Percentiles rank a stretch among this genome's conserved stretches.
Evolutionary conservation across 2,113 vertebrate species (phyloP).

Genomic region (Podarcis raffonei): DNA sequence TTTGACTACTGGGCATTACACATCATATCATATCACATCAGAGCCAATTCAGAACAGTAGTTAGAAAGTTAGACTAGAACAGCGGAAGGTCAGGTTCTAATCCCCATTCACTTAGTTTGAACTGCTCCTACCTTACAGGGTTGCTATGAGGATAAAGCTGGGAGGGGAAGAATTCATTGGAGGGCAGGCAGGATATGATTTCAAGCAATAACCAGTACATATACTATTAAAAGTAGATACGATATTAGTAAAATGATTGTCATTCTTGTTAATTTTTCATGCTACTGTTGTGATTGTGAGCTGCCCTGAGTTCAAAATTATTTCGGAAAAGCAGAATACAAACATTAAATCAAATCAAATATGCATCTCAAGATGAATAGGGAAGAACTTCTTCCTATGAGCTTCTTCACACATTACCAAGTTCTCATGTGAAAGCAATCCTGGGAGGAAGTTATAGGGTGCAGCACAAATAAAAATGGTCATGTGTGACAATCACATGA

Average conservation of each 20-base stretch:
- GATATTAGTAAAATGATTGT: too few species aligned
- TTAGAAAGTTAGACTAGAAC: background rate
- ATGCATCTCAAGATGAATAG: background rate
- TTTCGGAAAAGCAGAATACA: too few species aligned
- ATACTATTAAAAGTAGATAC: too few species aligned
- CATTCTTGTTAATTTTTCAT: background rate
- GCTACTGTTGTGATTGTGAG: background rate
- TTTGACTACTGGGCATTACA: background rate
- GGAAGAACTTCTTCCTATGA: background rate
- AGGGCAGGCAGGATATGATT: too few species aligned
- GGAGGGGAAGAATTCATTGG: too few species aligned
- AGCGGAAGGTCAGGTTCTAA: background rate
- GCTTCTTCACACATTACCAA: background rate
- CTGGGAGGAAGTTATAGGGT: background rate
- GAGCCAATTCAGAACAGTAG: background rate
- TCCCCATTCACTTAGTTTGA: background rate
- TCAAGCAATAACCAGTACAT: too few species aligned
- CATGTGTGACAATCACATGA: background rate
- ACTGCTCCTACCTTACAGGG: too few species aligned
- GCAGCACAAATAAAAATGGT: background rate
- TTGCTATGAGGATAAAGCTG: too few species aligned
- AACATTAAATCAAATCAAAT: background rate
- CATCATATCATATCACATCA: background rate
- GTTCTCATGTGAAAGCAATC: background rate
- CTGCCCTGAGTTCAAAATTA: too few species aligned